A percentile compares a stretch with the other conserved stretches of the same genome.
These are phyloP conservation scores for Hypselothyrea guttata DNA, from an alignment of 2,888 invertebrate species.

Conservation along the genomic window DNA sequence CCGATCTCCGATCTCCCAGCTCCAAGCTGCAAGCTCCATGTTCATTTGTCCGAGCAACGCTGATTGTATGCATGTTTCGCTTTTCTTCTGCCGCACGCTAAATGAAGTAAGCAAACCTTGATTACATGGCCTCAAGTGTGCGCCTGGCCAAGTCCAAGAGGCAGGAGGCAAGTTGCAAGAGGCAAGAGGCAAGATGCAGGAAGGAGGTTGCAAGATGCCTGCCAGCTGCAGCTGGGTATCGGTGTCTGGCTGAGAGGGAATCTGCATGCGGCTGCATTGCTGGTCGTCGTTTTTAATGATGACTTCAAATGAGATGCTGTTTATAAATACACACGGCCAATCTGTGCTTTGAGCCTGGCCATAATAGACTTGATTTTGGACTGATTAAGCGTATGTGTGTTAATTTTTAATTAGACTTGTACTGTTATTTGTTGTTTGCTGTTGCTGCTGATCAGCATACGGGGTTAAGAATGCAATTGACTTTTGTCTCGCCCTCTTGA, in stretches of 20 bases:
- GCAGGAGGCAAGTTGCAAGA: background rate
- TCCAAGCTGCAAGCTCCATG: constrained; percentile 20
- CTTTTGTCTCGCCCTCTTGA: constrained; percentile 76
- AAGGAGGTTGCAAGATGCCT: background rate
- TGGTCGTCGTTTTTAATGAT: constrained; percentile 72
- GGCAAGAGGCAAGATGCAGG: background rate
- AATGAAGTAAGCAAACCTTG: constrained; percentile 77
- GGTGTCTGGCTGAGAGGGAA: constrained; percentile 35
- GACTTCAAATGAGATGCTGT: constrained; percentile 75
- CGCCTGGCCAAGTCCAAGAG: constrained; percentile 41
- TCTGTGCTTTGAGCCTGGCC: constrained; percentile 54
- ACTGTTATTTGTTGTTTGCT: constrained; percentile 73
- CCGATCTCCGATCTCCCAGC: background rate
- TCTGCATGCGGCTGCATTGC: constrained; percentile 59
- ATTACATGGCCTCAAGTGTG: constrained; percentile 78
- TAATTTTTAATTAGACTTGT: constrained; percentile 75
- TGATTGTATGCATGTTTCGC: constrained; percentile 77
- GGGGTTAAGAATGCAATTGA: constrained; percentile 76
- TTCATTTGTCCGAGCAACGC: constrained; percentile 61
- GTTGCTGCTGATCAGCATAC: constrained; percentile 54
- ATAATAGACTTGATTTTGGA: constrained; percentile 75
- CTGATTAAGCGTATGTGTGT: constrained; percentile 72
- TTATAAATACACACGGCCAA: constrained; percentile 54
- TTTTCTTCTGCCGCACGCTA: constrained; percentile 77
- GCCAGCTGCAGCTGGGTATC: constrained; percentile 6